These are phyloP conservation scores for Sebastes dallii DNA, from an alignment of 2,797 vertebrate species.

Conservation along the genomic window DNA sequence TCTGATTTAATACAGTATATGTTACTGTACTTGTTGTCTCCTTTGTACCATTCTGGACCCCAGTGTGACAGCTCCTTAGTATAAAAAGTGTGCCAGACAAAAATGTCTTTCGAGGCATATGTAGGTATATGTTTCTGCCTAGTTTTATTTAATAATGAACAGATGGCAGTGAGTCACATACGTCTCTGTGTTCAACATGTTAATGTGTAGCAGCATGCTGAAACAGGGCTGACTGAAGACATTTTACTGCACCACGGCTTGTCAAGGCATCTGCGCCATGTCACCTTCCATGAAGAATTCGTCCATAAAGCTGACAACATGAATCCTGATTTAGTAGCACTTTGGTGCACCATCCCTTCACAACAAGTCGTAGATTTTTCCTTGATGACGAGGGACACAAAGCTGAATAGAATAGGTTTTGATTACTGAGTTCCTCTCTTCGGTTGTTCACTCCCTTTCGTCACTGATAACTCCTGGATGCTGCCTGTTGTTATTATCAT, in stretches of 20 bases:
- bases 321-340: background rate
- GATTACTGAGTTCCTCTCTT: background rate
- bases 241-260: slow-evolving; percentile 14
- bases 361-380: background rate
- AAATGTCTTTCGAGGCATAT: background rate
- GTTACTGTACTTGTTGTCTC: background rate
- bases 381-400: background rate
- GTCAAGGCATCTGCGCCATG: slow-evolving; percentile 20
- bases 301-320: slow-evolving; percentile 23
- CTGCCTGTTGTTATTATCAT: background rate
- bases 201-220: slow-evolving; percentile 3
- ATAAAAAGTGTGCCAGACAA: background rate
- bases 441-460: background rate
- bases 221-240: slow-evolving; percentile 21
- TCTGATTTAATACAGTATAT: background rate
- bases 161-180: slow-evolving; percentile 37
- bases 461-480: background rate
- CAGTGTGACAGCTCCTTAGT: background rate
- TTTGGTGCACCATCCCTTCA: background rate
- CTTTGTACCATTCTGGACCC: background rate
- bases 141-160: slow-evolving; percentile 22
- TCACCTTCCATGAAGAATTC: slow-evolving; percentile 1
- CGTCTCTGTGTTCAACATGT: slow-evolving; percentile 19
- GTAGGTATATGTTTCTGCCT: slow-evolving; percentile 1
- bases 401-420: background rate